Evolutionary conservation across 2,113 vertebrate genomes (phyloP).

Genomic region (Corythaixoides concolor): DNA sequence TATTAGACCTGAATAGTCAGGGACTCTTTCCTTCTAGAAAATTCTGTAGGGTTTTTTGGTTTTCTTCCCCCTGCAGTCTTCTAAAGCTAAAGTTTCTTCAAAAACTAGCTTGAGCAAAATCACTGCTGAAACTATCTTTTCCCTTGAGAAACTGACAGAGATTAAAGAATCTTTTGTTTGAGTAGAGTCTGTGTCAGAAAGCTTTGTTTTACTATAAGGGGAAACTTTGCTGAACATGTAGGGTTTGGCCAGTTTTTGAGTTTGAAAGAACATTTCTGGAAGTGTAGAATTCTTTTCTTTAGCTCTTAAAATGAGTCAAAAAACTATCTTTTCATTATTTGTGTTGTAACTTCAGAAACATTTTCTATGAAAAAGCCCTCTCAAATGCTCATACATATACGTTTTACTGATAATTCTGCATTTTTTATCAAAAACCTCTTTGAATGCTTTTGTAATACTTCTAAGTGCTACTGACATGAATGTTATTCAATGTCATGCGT

Average conservation of each 20-base stretch:
- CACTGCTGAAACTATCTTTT: neutral
- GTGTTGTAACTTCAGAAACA: neutral
- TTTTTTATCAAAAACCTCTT: neutral
- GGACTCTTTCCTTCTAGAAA: neutral
- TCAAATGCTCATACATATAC: neutral
- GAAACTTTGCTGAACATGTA: neutral
- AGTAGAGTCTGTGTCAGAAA: neutral
- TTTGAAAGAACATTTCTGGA: neutral
- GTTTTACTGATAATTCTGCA: neutral
- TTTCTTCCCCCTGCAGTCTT: too few relatives aligned
- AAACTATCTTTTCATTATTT: neutral
- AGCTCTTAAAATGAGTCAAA: neutral
- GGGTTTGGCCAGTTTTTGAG: neutral
- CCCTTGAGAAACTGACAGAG: neutral
- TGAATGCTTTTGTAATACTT: neutral
- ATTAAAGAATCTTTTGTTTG: slow-evolving; percentile 9
- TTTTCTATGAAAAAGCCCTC: neutral
- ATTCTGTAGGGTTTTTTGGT: neutral
- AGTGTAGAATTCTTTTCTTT: neutral
- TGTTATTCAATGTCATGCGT: neutral
- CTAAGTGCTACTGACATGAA: neutral
- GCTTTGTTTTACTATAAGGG: neutral
- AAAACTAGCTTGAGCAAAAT: neutral
- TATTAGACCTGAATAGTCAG: neutral
- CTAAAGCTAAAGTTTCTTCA: neutral